Percentiles rank a stretch among this genome's conserved stretches.
These are phyloP conservation scores for Apodemus speciosus DNA, from an alignment of 2,113 vertebrate species.

Conservation along the genomic window DNA sequence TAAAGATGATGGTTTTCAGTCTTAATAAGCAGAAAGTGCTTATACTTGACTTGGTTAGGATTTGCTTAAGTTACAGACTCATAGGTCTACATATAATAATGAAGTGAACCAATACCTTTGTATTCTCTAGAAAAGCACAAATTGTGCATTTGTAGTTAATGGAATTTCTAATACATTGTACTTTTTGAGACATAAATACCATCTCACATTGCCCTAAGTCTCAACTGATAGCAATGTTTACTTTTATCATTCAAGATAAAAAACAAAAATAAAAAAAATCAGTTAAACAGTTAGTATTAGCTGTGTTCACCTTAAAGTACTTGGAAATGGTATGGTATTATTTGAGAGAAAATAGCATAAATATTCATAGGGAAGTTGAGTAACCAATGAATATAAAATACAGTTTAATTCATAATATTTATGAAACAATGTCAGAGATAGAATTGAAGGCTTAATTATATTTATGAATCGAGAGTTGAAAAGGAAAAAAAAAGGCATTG, in stretches of 20 bases:
- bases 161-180: background rate
- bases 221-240: conserved; percentile 25
- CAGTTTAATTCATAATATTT: conserved; percentile 59
- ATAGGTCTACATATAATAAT: conserved; percentile 13
- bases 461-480: conserved; percentile 59
- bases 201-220: background rate
- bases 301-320: conserved; percentile 10
- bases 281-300: background rate
- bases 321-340: conserved; percentile 21
- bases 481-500: background rate
- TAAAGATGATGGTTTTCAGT: conserved; percentile 29
- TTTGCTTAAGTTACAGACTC: conserved; percentile 28
- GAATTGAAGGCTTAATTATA: conserved; percentile 44
- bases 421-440: conserved; percentile 33
- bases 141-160: background rate
- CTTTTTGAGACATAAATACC: conserved; percentile 27
- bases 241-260: background rate
- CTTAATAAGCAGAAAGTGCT: background rate
- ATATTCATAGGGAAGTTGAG: background rate
- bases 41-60: conserved; percentile 31
- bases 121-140: background rate
- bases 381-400: conserved; percentile 38
- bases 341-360: conserved; percentile 39
- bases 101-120: conserved; percentile 22
- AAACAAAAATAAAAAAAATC: background rate